Percentiles rank a stretch among this genome's conserved stretches.
These are phyloP conservation scores for Onychomys leucogaster DNA, from an alignment of 2,797 vertebrate species.

Conservation along the genomic window DNA sequence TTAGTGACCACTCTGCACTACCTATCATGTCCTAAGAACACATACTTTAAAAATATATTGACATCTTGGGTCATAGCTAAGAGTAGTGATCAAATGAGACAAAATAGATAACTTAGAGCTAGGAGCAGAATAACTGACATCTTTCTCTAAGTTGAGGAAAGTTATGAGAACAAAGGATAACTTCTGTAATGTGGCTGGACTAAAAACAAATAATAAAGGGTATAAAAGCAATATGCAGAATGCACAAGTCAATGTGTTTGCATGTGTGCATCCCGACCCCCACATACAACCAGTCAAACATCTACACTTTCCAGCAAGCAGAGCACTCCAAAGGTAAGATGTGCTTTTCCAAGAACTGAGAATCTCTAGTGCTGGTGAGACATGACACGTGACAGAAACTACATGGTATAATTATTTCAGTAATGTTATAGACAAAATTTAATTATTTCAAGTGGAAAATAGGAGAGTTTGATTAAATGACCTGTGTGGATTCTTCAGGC, in stretches of 20 bases:
- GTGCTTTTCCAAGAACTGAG: not conserved
- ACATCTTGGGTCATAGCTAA: not conserved
- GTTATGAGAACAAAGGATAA: not conserved
- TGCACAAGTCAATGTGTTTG: accelerated
- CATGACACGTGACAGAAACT: not conserved
- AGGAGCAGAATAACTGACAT: not conserved
- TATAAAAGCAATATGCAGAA: not conserved
- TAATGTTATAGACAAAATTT: not conserved
- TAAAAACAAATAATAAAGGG: not conserved
- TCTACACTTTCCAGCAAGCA: not conserved
- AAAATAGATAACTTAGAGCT: not conserved
- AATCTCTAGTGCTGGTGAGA: not conserved
- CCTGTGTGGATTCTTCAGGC: not conserved
- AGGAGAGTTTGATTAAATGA: not conserved
- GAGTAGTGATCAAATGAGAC: not conserved
- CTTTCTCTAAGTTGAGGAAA: not conserved
- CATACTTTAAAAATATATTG: not conserved
- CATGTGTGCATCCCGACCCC: too few relatives aligned
- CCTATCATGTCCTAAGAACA: not conserved
- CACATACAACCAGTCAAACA: not conserved
- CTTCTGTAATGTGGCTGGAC: not conserved
- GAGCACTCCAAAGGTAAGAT: not conserved
- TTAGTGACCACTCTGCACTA: not conserved
- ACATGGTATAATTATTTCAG: not conserved
- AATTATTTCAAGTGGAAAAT: not conserved